Base-by-base conservation (phyloP, 2,797 vertebrate genomes). In the Etheostoma perlongum region DNA sequence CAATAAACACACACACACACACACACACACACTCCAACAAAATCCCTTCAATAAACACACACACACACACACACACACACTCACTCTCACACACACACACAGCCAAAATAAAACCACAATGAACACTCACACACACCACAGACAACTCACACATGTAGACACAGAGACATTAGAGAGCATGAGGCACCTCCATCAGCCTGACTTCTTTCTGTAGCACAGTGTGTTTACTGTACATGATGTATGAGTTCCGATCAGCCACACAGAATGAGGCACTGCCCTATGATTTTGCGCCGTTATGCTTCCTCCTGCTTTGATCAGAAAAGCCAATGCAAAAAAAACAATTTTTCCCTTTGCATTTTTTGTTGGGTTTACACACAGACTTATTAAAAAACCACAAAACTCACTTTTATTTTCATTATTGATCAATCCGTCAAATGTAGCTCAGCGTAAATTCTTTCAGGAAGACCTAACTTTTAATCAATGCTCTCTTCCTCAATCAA, bases 121-220 rank as follows among this genome's bases (percentile, higher is more conserved):
- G 36, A 11, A 40, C 36, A 40, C 36, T 40, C 65, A 49, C 18
- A 65, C 47, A 73, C 36, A 46, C 58, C 49, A 53, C 59, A 64
- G 67, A 23, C 30, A 69, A 30, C 61, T 63, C 75, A 73, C 53
- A 72, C 49, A 54, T 30, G 47, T 18, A 46, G 6, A 55, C 57
- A 60, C 46, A 75, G 53, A 27, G 54, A 67, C 46, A 49, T 9
- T 71, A 53, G 18, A 40, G 49, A 55, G 62, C 46, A 64, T 16
- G 54, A 75, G 44, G 64, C 72, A 57, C 42, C 69, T 85, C 57
- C 48, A 74, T 76, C 71, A 66, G 62, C 49, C 72, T 80, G 78
- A 81, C 85, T 49, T 69, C 82, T 62, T 27, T 64, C 67, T 68
- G 49, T 40, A 58, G 74, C 60, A 61, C 66, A 61, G 70, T 74